Percentiles rank a stretch among this genome's conserved stretches.
Evolutionary conservation across 2,888 invertebrate genomes (phyloP).

Genomic region (Sclerodermus sp.): DNA sequence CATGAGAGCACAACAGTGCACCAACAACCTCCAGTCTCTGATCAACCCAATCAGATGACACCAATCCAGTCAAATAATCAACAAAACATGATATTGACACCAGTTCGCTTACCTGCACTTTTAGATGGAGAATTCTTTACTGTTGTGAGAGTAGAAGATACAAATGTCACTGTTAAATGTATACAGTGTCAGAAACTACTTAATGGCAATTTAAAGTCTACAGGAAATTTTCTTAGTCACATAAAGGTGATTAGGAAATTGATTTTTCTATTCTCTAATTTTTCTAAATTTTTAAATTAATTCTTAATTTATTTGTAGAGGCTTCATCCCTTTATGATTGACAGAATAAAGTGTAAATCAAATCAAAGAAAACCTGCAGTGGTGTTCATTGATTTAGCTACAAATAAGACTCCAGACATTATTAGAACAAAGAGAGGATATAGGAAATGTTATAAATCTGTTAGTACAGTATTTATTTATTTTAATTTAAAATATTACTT

Average conservation of each 20-base stretch:
- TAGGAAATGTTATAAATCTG: slow-evolving; percentile 45
- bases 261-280: too few relatives aligned
- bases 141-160: slow-evolving; percentile 53
- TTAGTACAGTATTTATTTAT: slow-evolving; percentile 15
- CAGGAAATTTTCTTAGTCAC: slow-evolving; percentile 55
- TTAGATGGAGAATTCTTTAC: slow-evolving; percentile 53
- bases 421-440: slow-evolving; percentile 46
- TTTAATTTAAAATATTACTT: background rate
- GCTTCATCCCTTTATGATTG: slow-evolving; percentile 51
- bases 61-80: slow-evolving; percentile 42
- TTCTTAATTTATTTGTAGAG: slow-evolving; percentile 36
- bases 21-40: slow-evolving; percentile 27
- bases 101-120: slow-evolving; percentile 52
- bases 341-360: slow-evolving; percentile 54
- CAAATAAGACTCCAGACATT: slow-evolving; percentile 46
- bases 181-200: slow-evolving; percentile 52
- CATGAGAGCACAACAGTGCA: slow-evolving; percentile 12
- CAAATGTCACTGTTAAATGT: slow-evolving; percentile 53
- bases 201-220: slow-evolving; percentile 55
- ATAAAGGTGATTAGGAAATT: slow-evolving; percentile 52
- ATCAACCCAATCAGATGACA: slow-evolving; percentile 34
- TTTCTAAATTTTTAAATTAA: background rate
- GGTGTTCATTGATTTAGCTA: slow-evolving; percentile 48
- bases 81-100: slow-evolving; percentile 47
- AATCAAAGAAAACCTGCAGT: slow-evolving; percentile 54